These are phyloP conservation scores for Philotrypesis tridentata DNA, from an alignment of 1,140 invertebrate species.

Conservation along the genomic window DNA sequence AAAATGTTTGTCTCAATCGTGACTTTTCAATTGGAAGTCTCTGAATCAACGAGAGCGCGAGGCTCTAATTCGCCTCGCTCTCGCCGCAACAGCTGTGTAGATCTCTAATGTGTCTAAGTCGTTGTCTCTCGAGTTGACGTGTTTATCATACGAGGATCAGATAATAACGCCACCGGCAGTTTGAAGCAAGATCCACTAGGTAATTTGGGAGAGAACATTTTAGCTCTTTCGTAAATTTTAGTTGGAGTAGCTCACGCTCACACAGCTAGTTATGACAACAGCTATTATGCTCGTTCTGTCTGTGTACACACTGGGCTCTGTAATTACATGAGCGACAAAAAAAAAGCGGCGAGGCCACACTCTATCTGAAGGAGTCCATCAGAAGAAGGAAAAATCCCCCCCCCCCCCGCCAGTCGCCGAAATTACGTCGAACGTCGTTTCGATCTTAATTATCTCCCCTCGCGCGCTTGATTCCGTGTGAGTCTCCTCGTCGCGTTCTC, in stretches of 20 bases:
- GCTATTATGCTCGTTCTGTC: neutral
- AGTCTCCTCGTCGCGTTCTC: too few relatives aligned
- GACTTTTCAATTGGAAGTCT: neutral
- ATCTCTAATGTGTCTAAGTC: too few relatives aligned
- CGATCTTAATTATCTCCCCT: neutral
- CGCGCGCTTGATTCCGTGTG: neutral
- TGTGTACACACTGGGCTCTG: neutral
- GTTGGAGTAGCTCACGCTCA: neutral
- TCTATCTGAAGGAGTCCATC: neutral
- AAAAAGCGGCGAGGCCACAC: neutral
- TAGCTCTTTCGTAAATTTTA: neutral
- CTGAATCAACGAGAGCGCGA: neutral
- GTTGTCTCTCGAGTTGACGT: neutral
- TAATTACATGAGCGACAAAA: slow-evolving; percentile 5
- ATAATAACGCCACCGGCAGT: neutral
- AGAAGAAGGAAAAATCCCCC: slow-evolving; percentile 10
- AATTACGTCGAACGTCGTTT: neutral
- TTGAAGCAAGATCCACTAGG: neutral
- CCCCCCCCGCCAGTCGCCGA: neutral
- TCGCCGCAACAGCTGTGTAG: neutral
- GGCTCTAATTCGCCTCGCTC: neutral
- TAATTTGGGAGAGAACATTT: neutral
- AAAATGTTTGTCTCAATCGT: neutral
- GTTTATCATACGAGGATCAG: neutral
- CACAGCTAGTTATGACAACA: neutral